Base-by-base conservation (phyloP, 1,140 invertebrate species). In the Watersipora subatra region DNA sequence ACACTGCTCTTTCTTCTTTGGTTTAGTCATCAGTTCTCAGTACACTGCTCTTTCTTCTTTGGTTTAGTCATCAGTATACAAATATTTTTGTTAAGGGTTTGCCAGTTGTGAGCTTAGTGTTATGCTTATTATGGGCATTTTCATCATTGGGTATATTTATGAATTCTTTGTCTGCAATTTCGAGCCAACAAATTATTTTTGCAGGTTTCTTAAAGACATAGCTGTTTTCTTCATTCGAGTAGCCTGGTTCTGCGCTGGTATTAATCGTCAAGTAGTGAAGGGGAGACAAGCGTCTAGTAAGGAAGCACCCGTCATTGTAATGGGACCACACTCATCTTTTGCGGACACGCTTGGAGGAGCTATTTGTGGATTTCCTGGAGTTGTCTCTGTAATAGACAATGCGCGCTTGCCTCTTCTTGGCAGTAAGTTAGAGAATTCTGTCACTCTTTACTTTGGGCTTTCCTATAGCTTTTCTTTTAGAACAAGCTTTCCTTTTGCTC, bases 241-340 rank as follows among this genome's bases (percentile, higher is more conserved):
- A 71, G 83, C 91, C 69, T 59, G 58, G 66, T 91, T 92, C 83
- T 82, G 87, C 64, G 84, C 84, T 46, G 87, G 87, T 62, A 90
- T 91, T 65, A 86, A 89, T 69, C 84, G 85, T 73, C 81, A 91
- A 65, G 85, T 82, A 70, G 81, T 87, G 56, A 87, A 86, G 74
- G 89, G 89, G 57, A 80, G 82, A 66, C 82, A 84, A 72, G 87
- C 86, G 20, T 75, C 82, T 1, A 69, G 83, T 19, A 83, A 85
- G 68, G 87, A 91, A 68, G 91, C 91, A 0, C 89, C 91, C 1
- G 87, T 96, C 67, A 80, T 94, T 64, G 87, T 87, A n/a, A 84
- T 91, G 59, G 90, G 90, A 22, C 91, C 92, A 3, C 92, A 95
- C 79, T 94, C 92, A 24, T 87, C 88, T 64, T 93, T 89, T 84